Base-by-base conservation (phyloP, 2,888 invertebrate species). In the Ophraella communa region DNA sequence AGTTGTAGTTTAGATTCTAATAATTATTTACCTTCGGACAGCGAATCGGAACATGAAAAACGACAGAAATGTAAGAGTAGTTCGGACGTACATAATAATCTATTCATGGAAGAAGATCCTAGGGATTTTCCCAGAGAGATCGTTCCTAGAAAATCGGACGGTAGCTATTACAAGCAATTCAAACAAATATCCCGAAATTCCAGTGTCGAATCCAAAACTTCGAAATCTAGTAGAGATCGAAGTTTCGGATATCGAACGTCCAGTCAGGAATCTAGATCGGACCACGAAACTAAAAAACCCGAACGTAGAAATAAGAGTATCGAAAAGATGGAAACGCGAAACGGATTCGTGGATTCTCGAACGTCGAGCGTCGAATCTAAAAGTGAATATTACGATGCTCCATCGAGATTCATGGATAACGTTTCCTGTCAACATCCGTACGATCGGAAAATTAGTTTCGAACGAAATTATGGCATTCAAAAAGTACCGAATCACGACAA, bases 21-120 rank as follows among this genome's bases (percentile, higher is more conserved):
- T 65, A 91, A 91, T 80, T 90, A 90, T 73, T 84, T 90, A 75
- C 88, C 89, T n/a, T 90, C 90, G 8, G 91, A 91, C 78, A 89
- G 89, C 75, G 91, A 90, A 73, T 87, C 86, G 3, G 87, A 86
- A 11, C 86, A 87, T 55, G 85, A 85, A 64, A 76, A 76, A 66
- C 84, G 84, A 63, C 87, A 86, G 49, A 88, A 87, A 73, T 89
- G 88, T 68, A 89, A 88, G 75, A 89, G 90, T 69, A 88, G 87
- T 58, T 87, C 86, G 42, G 89, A 90, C 74, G 85, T 90, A 67
- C 89, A 90, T 76, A 87, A 89, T 61, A 91, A 92, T 78, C 90
- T 93, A 73, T 93, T 93, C 82, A 86, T 89, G 56, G 87, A 89
- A 77, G 93, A 93, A 76, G 91, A 91, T 81, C 91, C 91, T n/a